Conservation (phyloP, 2,113 vertebrate species). For the Ceyx melanurus region DNA sequence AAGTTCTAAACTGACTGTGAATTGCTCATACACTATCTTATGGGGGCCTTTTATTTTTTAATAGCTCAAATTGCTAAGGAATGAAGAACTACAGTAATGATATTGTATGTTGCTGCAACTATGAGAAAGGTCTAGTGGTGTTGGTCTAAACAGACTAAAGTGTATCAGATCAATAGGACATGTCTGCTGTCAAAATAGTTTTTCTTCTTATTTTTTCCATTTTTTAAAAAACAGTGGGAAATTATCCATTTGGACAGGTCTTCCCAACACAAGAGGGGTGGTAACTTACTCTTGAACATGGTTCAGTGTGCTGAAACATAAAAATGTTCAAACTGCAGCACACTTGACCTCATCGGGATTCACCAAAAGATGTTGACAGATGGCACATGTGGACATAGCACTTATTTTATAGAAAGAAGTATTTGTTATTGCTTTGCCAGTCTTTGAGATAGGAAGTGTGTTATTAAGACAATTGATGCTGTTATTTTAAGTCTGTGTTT, state of each 20-base stretch:
- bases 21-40: not conserved
- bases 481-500: not conserved
- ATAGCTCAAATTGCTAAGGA: not conserved
- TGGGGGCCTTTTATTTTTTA: not conserved
- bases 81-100: not conserved
- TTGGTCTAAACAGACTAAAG: not conserved
- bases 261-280: not conserved
- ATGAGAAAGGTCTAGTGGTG: not conserved
- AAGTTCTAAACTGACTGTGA: not conserved
- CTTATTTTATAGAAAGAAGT: not conserved
- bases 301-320: not conserved
- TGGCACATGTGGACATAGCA: not conserved
- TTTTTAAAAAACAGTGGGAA: not conserved
- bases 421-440: slow-evolving; percentile 29
- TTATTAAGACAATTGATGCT: not conserved
- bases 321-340: not conserved
- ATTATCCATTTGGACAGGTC: not conserved
- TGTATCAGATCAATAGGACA: not conserved
- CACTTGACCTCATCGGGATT: not conserved
- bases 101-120: not conserved
- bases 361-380: not conserved
- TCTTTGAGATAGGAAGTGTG: not conserved
- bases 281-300: not conserved
- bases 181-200: not conserved
- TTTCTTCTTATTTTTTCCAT: not conserved